These are phyloP conservation scores for Acronicta leporina DNA, from an alignment of 2,888 invertebrate species.

Conservation along the genomic window DNA sequence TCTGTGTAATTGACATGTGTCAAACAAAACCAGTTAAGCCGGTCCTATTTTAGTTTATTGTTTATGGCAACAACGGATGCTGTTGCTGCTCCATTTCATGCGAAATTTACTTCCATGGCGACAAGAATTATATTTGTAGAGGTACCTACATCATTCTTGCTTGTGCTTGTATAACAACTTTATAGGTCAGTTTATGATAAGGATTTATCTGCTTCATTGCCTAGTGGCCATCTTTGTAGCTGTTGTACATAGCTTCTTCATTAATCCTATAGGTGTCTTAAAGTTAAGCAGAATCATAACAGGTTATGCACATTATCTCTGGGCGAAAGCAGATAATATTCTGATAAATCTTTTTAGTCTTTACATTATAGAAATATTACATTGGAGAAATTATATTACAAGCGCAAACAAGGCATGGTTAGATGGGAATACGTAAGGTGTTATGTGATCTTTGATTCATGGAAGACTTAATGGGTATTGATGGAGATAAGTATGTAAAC, in stretches of 20 bases:
- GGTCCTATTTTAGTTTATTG: slow-evolving; percentile 80
- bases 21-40: slow-evolving; percentile 73
- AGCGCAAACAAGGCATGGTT: background rate
- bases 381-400: background rate
- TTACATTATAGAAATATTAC: background rate
- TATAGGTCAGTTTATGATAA: slow-evolving; percentile 46
- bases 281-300: too few species aligned
- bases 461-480: slow-evolving; percentile 58
- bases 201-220: slow-evolving; percentile 25
- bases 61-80: slow-evolving; percentile 84
- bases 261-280: too few species aligned
- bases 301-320: too few species aligned
- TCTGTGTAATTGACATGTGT: slow-evolving; percentile 78
- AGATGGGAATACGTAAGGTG: slow-evolving; percentile 17
- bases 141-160: slow-evolving; percentile 18
- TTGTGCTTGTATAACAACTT: slow-evolving; percentile 19
- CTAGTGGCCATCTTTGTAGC: slow-evolving; percentile 15
- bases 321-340: background rate
- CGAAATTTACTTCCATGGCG: slow-evolving; percentile 43
- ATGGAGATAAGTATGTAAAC: slow-evolving; percentile 65
- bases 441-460: slow-evolving; percentile 44
- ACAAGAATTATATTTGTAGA: slow-evolving; percentile 30
- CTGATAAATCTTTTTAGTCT: background rate
- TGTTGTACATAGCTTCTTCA: too few species aligned
- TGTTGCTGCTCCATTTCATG: slow-evolving; percentile 65